Conservation (phyloP, 2,797 vertebrate species). For the Nothura maculosa region DNA sequence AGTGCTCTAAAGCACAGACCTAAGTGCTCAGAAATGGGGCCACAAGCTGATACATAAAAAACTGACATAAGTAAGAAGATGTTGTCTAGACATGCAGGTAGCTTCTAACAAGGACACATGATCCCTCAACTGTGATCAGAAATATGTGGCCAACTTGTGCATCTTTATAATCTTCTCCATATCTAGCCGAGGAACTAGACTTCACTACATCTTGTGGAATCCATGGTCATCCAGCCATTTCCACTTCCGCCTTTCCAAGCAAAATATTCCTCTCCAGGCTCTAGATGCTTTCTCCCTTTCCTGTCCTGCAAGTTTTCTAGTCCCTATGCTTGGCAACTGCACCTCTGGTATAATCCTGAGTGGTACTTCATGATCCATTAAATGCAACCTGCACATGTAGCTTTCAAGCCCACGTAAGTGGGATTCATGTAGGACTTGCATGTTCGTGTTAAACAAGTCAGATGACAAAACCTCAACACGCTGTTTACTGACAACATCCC, state of each 20-base stretch:
- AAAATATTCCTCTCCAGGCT: background rate
- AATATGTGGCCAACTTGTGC: background rate
- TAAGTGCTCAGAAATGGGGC: background rate
- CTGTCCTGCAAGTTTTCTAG: background rate
- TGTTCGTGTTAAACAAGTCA: background rate
- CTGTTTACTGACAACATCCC: background rate
- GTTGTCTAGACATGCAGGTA: background rate
- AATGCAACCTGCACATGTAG: background rate
- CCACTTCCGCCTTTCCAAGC: background rate
- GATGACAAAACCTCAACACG: background rate
- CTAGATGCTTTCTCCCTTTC: background rate
- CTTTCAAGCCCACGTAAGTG: background rate
- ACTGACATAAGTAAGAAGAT: background rate
- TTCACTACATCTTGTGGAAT: background rate
- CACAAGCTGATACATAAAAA: background rate
- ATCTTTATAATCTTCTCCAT: background rate
- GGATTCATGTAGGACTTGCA: background rate
- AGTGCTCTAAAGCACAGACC: background rate
- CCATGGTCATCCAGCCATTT: background rate
- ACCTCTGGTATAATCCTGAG: background rate
- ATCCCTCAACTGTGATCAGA: background rate
- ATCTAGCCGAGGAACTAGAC: background rate
- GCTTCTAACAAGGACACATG: background rate
- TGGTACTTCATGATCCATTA: background rate
- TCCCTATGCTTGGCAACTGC: background rate